Conservation (phyloP, 2,888 invertebrate species). For the Achlya flavicornis region DNA sequence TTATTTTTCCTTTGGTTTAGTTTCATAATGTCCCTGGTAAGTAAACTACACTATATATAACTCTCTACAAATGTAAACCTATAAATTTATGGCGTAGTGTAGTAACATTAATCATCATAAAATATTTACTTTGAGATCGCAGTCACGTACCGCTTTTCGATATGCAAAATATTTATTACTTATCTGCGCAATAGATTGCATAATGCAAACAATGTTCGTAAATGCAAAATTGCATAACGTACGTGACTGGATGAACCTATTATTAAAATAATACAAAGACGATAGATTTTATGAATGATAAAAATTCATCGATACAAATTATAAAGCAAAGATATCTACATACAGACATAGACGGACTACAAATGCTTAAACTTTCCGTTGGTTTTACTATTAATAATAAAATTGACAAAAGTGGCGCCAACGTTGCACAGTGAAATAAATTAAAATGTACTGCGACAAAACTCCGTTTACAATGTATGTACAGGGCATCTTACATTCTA, state of each 20-base stretch:
- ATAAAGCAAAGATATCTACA: no score
- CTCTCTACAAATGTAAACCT: not conserved
- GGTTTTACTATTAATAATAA: not conserved
- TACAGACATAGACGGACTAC: no score
- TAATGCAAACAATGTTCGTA: not conserved
- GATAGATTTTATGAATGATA: not conserved
- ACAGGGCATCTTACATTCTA: constrained; percentile 16
- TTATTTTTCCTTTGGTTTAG: no score
- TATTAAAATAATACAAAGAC: not conserved
- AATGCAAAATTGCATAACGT: not conserved
- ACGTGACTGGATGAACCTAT: constrained; percentile 5
- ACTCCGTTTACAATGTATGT: not conserved
- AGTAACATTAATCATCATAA: not conserved
- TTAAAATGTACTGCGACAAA: constrained; percentile 15
- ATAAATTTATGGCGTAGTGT: not conserved
- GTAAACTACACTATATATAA: not conserved
- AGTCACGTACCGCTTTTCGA: constrained; percentile 1
- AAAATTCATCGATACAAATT: no score
- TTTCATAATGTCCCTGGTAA: no score
- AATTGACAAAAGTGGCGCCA: not conserved
- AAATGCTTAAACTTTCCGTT: no score
- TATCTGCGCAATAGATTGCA: not conserved
- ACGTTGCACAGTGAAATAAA: constrained; percentile 10
- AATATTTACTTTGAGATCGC: not conserved
- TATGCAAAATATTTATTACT: not conserved